Base-by-base conservation (phyloP, 2,113 vertebrate genomes). In the Nesoenas mayeri region DNA sequence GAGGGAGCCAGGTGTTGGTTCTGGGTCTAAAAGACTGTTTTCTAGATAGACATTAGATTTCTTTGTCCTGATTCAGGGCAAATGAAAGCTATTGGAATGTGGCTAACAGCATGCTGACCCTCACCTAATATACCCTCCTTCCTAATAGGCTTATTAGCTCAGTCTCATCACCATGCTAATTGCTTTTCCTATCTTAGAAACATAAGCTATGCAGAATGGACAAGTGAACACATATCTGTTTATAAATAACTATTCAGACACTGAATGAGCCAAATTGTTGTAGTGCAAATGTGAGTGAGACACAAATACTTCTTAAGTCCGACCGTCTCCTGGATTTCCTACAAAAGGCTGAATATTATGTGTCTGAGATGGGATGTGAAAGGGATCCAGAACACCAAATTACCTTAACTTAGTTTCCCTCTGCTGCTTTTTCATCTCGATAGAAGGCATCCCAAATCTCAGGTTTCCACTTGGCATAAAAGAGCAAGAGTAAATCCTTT, bases 151-250 rank as follows among this genome's bases (percentile, higher is more conserved):
- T 84, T 86, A 65, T 19, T 91, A 90, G 70, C 77, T 89, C 61
- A 90, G 51, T 53, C 56, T 93, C 86, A 91, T 96, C 89, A 81
- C 32, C 57, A 48, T 85, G 48, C 67, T 91, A 93, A 93, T 95
- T 89, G 70, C 83, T 95, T 95, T 91, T 91, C 78, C 62, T 67
- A 70, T 87, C 48, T 74, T 67, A 60, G 88, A 93, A 86, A 67
- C 20, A 67, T 51, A 48, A 86, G 77, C 80, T 78, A 57, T 57
- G 32, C 57, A 89, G 57, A 66, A 72, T 32, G 61, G 77, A 90
- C 91, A 95, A 95, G 42, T 53, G 70, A 95, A 91, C 86, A 93
- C 42, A 66, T 85, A 56, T 93, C 78, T 78, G 50, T 51, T 92
- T 87, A 71, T 93, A 95, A 86, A 91, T 89, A 94, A 51, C 88